Base-by-base conservation (phyloP, 2,113 vertebrate species). In the Rhabdomys dilectus region DNA sequence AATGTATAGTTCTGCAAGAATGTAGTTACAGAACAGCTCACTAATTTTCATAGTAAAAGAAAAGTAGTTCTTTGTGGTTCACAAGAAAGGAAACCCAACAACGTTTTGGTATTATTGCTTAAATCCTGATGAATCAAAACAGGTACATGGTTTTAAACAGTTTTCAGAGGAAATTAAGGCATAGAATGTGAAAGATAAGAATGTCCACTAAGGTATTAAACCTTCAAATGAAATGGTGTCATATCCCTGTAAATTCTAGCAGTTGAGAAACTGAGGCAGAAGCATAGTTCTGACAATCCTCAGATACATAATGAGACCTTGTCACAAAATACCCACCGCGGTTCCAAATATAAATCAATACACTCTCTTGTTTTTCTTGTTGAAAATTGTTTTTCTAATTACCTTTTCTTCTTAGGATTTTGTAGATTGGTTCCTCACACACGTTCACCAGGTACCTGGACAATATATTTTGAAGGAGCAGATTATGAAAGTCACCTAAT, bases 401-500 rank as follows among this genome's bases (percentile, higher is more conserved):
- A 60, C 19, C 77, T 96, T 70, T 85, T 13, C 81, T 62, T 19
- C 96, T 0, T 80, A 99, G 99, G 99, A 5, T 99, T 99, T 91
- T 99, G 99, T 97, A 99, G 99, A 56, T 96, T 99, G 76, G 98
- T 93, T 0, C 99, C 99, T 87, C 99, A 99, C 87, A 96, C 99
- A 9, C 99, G 99, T 2, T 99, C 99, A 0, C 99, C 99, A 1
- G 99, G 99, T 6, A 99, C 99, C 0, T 99, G 99, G 99, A 99
- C 99, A 0, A 98, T 99, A 96, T 99, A 99, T 96, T 99, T 99
- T 31, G 99, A 99, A 98, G 99, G 99, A 90, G 99, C 99, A 9
- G 99, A 99, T 97, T 99, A 99, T 12, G 99, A 99, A 96, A 99
- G 98, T 97, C 99, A 99, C 97, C 98, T 99, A 51, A 98, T 99